Evolutionary conservation across 2,797 vertebrate genomes (phyloP).

Genomic region (Masticophis lateralis): DNA sequence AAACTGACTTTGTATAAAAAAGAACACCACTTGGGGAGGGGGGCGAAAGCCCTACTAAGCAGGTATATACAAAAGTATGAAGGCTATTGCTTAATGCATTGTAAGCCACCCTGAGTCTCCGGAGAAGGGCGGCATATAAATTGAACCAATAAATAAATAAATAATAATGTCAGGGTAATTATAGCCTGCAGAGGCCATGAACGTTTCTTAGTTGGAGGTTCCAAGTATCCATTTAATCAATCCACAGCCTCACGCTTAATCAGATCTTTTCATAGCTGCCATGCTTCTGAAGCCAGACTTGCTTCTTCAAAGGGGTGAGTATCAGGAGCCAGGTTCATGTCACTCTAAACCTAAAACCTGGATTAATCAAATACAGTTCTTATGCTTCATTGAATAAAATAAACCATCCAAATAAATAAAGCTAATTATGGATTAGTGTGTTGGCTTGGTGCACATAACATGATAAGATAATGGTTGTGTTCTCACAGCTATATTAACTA

Average conservation of each 20-base stretch:
- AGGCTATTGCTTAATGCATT: too few relatives aligned
- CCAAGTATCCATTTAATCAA: neutral
- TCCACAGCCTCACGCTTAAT: neutral
- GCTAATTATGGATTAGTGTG: neutral
- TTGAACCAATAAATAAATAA: too few relatives aligned
- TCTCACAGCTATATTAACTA: neutral
- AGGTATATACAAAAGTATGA: too few relatives aligned
- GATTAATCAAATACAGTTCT: neutral
- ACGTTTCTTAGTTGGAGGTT: neutral
- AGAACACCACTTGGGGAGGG: too few relatives aligned
- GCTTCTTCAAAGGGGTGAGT: constrained; percentile 50
- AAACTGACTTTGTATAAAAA: too few relatives aligned
- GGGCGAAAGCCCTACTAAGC: too few relatives aligned
- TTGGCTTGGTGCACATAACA: neutral
- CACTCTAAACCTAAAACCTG: neutral
- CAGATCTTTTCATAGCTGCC: neutral
- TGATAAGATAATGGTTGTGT: neutral
- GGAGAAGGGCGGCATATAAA: too few relatives aligned
- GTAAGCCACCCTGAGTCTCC: too few relatives aligned
- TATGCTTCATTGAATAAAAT: neutral
- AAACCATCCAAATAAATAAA: neutral
- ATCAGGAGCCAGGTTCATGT: neutral
- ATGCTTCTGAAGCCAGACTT: constrained; percentile 38
- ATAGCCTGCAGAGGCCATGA: neutral
- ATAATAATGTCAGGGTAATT: neutral